Base-by-base conservation (phyloP, 2,113 vertebrate genomes). In the Crotalus horridus region DNA sequence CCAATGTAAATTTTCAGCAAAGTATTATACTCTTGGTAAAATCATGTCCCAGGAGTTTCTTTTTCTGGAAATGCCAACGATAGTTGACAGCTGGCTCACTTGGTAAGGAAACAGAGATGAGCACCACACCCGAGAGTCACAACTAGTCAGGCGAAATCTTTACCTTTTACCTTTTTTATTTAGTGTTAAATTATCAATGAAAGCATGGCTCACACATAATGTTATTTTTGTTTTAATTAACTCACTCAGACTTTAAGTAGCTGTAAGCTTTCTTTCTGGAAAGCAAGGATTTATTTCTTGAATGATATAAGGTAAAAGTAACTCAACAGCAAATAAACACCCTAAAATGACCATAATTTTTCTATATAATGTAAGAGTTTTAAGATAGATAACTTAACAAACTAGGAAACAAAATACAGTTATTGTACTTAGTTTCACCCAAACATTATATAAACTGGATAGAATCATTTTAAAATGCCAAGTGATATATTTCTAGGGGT, bases 181-280 rank as follows among this genome's bases (percentile, higher is more conserved):
- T 46, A 90, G 61, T 43, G 59, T 95, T 87, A 48, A 64, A 26
- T 85, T 93, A 94, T 69, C 13, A 89, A 89, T 74, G 59, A 11
- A 29, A 26, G 39, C 23, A 93, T 89, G 90, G 87, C 90, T 96
- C 91, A 95, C 92, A 95, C 91, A 85, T 94, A 95, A 55, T 85
- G 86, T 94, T 95, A 95, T 93, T 96, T 97, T 96, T 96, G 97
- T 96, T 93, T 96, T 29, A 94, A 95, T 92, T 29, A 3, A 26
- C 51, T 93, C 3, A n/a, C 43, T 94, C 51, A 90, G 15, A 26
- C 90, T 61, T 91, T 87, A 92, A 85, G 94, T 95, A 95, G 7
- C 43, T 92, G 91, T 92, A 94, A 94, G 51, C 89, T 93, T 88
- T 95, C 94, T 95, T 95, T 94, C 64, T 92, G 94, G 96, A 96